Conservation (phyloP, 2,888 invertebrate genomes). For the Thereva unica region DNA sequence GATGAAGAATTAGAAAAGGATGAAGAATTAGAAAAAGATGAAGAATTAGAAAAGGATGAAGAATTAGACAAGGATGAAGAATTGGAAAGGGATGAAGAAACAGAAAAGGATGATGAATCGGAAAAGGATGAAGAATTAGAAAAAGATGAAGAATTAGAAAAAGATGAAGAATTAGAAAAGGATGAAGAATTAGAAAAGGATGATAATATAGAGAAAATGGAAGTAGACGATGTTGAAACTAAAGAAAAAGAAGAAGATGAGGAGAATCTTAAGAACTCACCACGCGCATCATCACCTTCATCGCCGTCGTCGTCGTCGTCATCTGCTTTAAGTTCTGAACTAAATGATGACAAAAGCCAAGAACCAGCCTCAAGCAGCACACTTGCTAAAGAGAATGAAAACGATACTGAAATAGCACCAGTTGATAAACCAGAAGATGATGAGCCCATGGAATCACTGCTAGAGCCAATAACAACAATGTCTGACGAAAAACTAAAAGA, state of each 20-base stretch:
- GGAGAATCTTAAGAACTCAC: not conserved
- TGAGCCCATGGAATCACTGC: too few species aligned
- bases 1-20: constrained; percentile 18
- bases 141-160: constrained; percentile 10
- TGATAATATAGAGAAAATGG: not conserved
- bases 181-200: constrained; percentile 14
- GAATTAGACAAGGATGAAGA: constrained; percentile 8
- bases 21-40: not conserved
- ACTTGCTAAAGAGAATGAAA: too few species aligned
- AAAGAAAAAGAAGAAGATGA: constrained; percentile 16
- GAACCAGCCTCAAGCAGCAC: too few species aligned
- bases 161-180: constrained; percentile 3
- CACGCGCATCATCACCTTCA: too few species aligned
- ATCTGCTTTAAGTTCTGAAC: too few species aligned
- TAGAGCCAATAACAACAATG: too few species aligned
- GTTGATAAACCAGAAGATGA: too few species aligned
- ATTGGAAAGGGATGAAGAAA: not conserved
- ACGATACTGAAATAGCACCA: too few species aligned
- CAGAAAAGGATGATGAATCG: constrained; percentile 6
- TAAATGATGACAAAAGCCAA: too few species aligned
- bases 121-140: constrained; percentile 9
- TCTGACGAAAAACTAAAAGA: too few species aligned
- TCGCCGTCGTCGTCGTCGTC: too few species aligned
- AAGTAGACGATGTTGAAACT: constrained; percentile 11
- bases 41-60: constrained; percentile 11